Base-by-base conservation (phyloP, 2,888 invertebrate species). In the Ommatoiulus sabulosus region DNA sequence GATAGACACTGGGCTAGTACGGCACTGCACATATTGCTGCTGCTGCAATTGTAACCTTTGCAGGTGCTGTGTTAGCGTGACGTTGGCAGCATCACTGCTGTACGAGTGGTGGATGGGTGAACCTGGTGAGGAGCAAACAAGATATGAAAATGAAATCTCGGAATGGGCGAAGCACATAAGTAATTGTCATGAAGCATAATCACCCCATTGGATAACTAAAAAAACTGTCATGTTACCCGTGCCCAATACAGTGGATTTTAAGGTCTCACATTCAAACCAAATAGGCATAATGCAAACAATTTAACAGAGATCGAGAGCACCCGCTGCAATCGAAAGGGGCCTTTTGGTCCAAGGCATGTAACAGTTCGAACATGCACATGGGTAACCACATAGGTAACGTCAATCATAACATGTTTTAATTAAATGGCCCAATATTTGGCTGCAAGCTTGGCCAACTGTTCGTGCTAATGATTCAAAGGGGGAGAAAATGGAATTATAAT, bases 51-150 rank as follows among this genome's bases (percentile, higher is more conserved):
- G 93, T 44, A 93, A 91, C 89, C 92, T 91, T 90, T 93, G 93
- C 85, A 93, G 91, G 90, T 93, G 93, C 89, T 93, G 93, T 44
- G 93, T 92, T n/a, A 93, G 91, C 86, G 91, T 91, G 84, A 91
- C 90, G 57, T 91, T 91, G 7, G 93, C 10, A 93, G 91, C 91
- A n/a, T 90, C 90, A 48, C 89, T 89, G 88, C 89, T 90, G 90
- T 93, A 93, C n/a, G 93, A 92, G 89, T 95, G 94, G 91, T 94
- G 95, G 88, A 95, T 95, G 57, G 95, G 95, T 12, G 95, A 95
- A 89, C 95, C 95, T 95, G 90, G 12, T 92, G 91, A 5, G 52
- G 44, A 87, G 10, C 84, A 20, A 20, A 72, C 44, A 35, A 24
- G 15, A 35, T 35, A 7, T n/a, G 44, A 72, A 43, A 72, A 5